phyloP scores from a whole-genome alignment of 2,888 invertebrate species.

The Scaeva pyrastri region DNA sequence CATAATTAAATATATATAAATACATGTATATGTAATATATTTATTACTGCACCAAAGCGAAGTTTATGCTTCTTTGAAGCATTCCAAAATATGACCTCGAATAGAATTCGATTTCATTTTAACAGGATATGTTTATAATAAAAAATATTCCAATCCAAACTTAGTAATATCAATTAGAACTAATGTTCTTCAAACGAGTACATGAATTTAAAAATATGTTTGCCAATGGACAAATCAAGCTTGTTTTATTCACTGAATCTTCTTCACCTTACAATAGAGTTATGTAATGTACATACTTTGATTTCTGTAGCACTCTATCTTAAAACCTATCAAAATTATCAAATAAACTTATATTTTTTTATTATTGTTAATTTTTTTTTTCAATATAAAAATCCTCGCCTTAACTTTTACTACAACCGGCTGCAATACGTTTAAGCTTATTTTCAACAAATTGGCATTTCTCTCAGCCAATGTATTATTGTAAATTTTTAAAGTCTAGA shows the following conservation, averaged over 20 bases:
- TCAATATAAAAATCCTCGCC: constrained; percentile 8
- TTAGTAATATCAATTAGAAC: constrained; percentile 37
- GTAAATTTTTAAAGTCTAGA: constrained; percentile 50
- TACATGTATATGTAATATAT: too few relatives aligned
- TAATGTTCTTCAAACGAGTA: constrained; percentile 34
- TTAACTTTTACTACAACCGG: constrained; percentile 13
- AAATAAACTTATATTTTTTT: background rate
- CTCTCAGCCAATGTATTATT: constrained; percentile 23
- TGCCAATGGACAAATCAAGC: constrained; percentile 54
- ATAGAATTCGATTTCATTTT: constrained; percentile 28
- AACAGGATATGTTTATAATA: constrained; percentile 12
- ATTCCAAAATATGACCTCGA: constrained; percentile 51
- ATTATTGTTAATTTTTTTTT: too few relatives aligned
- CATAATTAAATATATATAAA: background rate
- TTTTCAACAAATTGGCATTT: constrained; percentile 1
- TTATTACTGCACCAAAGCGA: constrained; percentile 57
- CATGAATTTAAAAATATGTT: constrained; percentile 44
- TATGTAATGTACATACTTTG: constrained; percentile 20
- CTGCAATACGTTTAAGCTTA: background rate
- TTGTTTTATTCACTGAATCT: constrained; percentile 53
- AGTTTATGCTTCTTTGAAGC: constrained; percentile 41
- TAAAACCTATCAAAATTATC: constrained; percentile 12
- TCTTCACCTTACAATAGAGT: constrained; percentile 26
- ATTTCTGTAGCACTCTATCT: background rate
- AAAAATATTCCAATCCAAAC: background rate